A percentile compares a stretch with the other conserved stretches of the same genome.
Evolutionary conservation across 2,888 invertebrate genomes (phyloP).

Genomic region (Sinopyrophorus schimmeli): DNA sequence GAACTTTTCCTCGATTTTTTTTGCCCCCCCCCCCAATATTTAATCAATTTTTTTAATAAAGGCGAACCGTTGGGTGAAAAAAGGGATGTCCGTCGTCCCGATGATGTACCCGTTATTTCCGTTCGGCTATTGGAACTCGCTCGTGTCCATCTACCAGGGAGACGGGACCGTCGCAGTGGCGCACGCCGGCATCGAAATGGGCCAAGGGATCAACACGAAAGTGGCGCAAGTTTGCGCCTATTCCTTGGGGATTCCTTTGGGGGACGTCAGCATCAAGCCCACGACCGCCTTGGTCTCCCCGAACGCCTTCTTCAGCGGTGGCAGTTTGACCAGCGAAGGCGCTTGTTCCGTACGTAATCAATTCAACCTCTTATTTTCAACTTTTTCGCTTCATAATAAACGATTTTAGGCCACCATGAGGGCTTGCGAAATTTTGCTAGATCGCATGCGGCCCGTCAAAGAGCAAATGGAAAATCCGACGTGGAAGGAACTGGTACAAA

Average conservation of each 20-base stretch:
- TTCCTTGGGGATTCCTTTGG: constrained; percentile 68
- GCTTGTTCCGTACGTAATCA: constrained; percentile 56
- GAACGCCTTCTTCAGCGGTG: constrained; percentile 70
- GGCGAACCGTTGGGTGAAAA: constrained; percentile 81
- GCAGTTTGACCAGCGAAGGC: constrained; percentile 73
- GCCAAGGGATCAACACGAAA: constrained; percentile 83
- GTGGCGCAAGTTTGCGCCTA: constrained; percentile 76
- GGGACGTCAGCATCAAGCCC: constrained; percentile 67
- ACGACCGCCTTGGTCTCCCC: constrained; percentile 67
- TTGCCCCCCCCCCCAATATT: too few relatives aligned
- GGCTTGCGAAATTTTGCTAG: constrained; percentile 66
- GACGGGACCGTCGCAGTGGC: constrained; percentile 73
- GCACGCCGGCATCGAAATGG: constrained; percentile 76
- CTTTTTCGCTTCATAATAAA: too few relatives aligned
- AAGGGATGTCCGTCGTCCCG: constrained; percentile 68
- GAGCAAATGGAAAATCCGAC: constrained; percentile 55
- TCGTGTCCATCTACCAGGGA: constrained; percentile 70
- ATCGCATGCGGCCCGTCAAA: constrained; percentile 63
- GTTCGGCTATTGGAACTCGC: constrained; percentile 60
- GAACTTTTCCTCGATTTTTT: too few relatives aligned
- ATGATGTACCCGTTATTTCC: constrained; percentile 67
- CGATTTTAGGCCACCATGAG: constrained; percentile 59
- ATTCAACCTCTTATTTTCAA: too few relatives aligned
- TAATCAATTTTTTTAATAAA: constrained; percentile 42
- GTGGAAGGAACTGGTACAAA: constrained; percentile 63